Base-by-base conservation (phyloP, 2,888 invertebrate genomes). In the Ochlodes sylvanus region DNA sequence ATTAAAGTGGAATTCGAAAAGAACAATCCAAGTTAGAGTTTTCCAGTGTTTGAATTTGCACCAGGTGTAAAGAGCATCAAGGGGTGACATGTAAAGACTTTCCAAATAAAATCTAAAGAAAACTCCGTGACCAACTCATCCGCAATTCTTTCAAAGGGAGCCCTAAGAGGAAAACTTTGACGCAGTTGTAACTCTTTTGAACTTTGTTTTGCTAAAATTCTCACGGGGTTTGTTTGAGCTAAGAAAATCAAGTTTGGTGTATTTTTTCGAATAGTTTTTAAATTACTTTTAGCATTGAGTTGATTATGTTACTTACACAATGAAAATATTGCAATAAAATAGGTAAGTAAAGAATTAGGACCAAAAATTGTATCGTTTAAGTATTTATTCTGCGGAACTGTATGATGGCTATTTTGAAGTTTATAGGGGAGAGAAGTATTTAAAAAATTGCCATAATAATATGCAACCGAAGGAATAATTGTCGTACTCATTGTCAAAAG, bases 51-150 rank as follows among this genome's bases (percentile, higher is more conserved):
- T 70, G 58, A 67, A 55, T 69, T 69, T 42, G 42, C 66, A 60
- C 55, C 32, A 60, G 54, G 41, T 34, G 52, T 72, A 73, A 75
- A 75, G 70, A 76, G 70, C 67, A 69, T 27, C 70, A 64, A 32
- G 54, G 74, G 73, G 71, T 74, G 76, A 81, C 80, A 79, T 73
- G 77, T 73, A 78, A 82, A 80, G 71, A 77, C 79, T 79, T 80
- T 80, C 71, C 73, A 80, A 80, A 81, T 82, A 77, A 80, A 70
- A 81, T 79, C 79, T 76, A 75, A 81, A 76, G 52, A 42, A 61
- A 61, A 55, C 61, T 62, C 61, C 21, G 27, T 34, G 27, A 19
- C 58, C 61, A 47, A 67, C 21, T 61, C 60, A 19, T 15, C 67
- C 62, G 47, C 55, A 62, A 56, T 61, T 62, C 67, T 62, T 68